A percentile compares a stretch with the other conserved stretches of the same genome.
These are phyloP conservation scores for Athene noctua DNA, from an alignment of 2,113 vertebrate genomes.

Conservation along the genomic window DNA sequence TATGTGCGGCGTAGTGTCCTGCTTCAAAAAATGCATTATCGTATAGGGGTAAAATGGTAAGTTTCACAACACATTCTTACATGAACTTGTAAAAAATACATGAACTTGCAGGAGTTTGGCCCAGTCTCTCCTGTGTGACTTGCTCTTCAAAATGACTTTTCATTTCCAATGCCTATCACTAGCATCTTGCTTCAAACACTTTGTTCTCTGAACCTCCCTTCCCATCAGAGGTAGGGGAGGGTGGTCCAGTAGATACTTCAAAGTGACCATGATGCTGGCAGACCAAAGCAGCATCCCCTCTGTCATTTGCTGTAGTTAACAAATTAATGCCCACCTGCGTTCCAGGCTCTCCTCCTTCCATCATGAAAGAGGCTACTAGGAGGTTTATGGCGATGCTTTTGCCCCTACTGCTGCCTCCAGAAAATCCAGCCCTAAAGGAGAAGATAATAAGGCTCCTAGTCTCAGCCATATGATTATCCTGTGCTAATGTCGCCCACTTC, in stretches of 20 bases:
- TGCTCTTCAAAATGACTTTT: neutral
- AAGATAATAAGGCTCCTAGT: neutral
- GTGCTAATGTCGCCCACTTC: neutral
- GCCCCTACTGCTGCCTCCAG: neutral
- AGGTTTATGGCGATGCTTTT: neutral
- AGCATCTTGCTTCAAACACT: neutral
- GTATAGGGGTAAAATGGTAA: neutral
- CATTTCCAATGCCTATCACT: neutral
- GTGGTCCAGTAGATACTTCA: neutral
- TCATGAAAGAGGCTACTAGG: neutral
- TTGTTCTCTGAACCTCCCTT: neutral
- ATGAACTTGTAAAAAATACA: neutral
- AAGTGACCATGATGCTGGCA: neutral
- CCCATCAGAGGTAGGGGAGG: neutral
- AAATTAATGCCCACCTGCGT: neutral
- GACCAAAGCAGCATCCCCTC: neutral
- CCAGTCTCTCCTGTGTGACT: neutral
- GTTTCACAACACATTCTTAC: neutral
- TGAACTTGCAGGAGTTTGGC: neutral
- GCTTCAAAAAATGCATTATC: neutral
- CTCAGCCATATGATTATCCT: neutral
- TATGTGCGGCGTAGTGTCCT: accelerated
- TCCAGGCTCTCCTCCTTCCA: neutral
- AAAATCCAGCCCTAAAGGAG: neutral
- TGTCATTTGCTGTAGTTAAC: neutral